These are phyloP conservation scores for Okamejei kenojei DNA, from an alignment of 2,797 vertebrate species.

Conservation along the genomic window DNA sequence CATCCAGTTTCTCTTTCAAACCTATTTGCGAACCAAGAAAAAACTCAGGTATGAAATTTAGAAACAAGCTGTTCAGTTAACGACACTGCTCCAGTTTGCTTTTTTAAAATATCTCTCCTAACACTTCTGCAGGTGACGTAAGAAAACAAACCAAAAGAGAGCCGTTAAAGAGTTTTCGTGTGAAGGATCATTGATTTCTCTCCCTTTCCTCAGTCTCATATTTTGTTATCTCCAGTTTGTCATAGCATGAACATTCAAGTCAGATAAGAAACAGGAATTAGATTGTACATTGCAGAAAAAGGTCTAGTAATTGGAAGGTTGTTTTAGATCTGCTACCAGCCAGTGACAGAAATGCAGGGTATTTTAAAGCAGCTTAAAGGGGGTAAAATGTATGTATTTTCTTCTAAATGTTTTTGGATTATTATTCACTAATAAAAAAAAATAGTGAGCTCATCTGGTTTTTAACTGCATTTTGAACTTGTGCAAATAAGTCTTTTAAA, in stretches of 20 bases:
- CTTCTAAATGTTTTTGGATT: neutral
- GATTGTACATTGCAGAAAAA: neutral
- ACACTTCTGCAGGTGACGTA: no score
- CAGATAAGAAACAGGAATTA: neutral
- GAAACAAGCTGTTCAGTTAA: neutral
- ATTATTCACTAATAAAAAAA: neutral
- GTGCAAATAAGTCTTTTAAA: neutral
- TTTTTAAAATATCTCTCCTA: neutral
- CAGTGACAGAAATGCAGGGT: neutral
- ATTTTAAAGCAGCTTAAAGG: neutral
- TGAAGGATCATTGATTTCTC: neutral
- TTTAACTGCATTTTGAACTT: neutral
- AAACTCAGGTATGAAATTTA: constrained; percentile 77
- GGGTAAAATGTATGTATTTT: neutral
- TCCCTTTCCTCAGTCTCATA: neutral
- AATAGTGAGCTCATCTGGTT: neutral
- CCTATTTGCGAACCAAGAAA: constrained; percentile 94
- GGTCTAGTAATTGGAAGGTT: neutral
- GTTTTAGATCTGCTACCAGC: neutral
- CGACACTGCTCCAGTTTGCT: neutral
- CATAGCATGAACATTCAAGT: neutral
- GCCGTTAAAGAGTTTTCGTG: no score
- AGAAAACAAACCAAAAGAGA: no score
- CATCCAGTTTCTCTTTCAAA: constrained; percentile 92
- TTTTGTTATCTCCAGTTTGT: neutral